Conservation (phyloP, 2,888 invertebrate species). For the Plusia festucae region DNA sequence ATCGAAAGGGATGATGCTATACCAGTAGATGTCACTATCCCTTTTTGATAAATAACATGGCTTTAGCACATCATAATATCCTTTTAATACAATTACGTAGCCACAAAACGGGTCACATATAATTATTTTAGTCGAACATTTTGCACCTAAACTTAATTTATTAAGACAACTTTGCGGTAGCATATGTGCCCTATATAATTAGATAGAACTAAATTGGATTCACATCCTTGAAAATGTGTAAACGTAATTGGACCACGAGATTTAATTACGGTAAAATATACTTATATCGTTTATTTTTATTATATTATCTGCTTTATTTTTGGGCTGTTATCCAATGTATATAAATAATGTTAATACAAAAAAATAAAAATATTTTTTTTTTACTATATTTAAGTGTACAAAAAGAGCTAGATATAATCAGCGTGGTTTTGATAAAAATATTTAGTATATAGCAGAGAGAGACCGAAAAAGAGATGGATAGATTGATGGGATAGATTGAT, state of each 20-base stretch:
- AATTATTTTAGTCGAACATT: constrained; percentile 37
- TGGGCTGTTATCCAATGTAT: too few species aligned
- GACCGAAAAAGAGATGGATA: too few species aligned
- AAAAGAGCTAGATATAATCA: too few species aligned
- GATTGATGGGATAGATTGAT: too few species aligned
- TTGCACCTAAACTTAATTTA: constrained; percentile 22
- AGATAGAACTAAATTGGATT: background rate
- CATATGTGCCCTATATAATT: background rate
- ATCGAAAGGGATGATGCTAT: background rate
- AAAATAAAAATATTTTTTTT: too few species aligned
- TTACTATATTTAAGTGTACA: too few species aligned
- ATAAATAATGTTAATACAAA: too few species aligned
- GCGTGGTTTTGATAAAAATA: too few species aligned
- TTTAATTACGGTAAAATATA: too few species aligned
- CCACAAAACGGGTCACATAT: constrained; percentile 25
- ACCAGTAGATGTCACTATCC: background rate
- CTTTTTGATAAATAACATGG: background rate
- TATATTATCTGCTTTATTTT: too few species aligned
- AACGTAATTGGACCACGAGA: background rate
- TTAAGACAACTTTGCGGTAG: background rate
- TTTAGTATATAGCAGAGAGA: too few species aligned
- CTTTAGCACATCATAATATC: constrained; percentile 1
- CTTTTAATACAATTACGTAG: constrained; percentile 26
- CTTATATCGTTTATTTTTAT: too few species aligned
- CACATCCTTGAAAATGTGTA: background rate